phyloP scores from a whole-genome alignment of 2,797 vertebrate species.

The Diglossa cyanea region DNA sequence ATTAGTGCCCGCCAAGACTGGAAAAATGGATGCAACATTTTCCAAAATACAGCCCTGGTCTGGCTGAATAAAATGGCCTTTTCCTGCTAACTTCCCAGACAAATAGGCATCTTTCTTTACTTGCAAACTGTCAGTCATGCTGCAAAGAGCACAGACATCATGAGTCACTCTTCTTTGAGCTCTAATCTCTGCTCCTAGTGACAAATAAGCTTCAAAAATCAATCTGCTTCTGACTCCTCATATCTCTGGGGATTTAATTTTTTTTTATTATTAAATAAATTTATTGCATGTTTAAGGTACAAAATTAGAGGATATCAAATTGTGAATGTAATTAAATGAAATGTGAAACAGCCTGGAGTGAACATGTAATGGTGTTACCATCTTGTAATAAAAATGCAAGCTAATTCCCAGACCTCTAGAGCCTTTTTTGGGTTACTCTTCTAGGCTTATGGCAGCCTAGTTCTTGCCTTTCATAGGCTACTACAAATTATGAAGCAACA shows the following conservation, averaged over 20 bases:
- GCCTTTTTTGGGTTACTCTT: background rate
- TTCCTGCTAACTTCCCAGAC: background rate
- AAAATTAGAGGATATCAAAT: background rate
- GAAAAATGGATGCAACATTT: background rate
- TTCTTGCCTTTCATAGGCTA: background rate
- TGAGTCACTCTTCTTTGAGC: slow-evolving; percentile 54
- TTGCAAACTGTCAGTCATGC: slow-evolving; percentile 51
- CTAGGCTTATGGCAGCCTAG: background rate
- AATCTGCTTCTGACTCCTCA: slow-evolving; percentile 45
- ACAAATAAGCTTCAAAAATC: slow-evolving; percentile 67
- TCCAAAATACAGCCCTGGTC: background rate
- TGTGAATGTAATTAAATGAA: background rate
- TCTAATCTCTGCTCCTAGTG: slow-evolving; percentile 62
- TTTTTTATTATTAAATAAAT: background rate
- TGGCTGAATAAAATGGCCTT: background rate
- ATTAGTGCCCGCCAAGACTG: background rate
- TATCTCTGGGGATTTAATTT: background rate
- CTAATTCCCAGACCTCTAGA: background rate
- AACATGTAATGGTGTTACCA: background rate
- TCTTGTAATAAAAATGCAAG: background rate
- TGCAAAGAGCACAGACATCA: slow-evolving; percentile 41
- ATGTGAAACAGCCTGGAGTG: background rate
- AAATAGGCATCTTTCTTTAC: slow-evolving; percentile 21
- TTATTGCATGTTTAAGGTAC: background rate
- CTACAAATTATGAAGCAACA: background rate